A percentile compares a stretch with the other conserved stretches of the same genome.
Evolutionary conservation across 2,888 invertebrate genomes (phyloP).

Genomic region (Trilocha varians): DNA sequence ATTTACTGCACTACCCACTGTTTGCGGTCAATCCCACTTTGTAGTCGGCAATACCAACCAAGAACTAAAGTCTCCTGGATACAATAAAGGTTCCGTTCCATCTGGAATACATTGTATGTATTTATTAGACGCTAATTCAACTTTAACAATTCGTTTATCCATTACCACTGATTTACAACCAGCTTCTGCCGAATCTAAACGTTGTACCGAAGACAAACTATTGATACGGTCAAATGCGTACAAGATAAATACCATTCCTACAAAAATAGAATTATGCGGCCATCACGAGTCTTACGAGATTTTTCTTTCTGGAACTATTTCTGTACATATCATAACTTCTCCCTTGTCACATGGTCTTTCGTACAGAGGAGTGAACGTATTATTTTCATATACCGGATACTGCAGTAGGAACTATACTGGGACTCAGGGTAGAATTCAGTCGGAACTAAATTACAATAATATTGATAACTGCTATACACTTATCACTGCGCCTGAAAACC

Average conservation of each 20-base stretch:
- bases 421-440: constrained; percentile 78
- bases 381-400: constrained; percentile 67
- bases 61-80: constrained; percentile 44
- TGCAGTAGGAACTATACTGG: constrained; percentile 78
- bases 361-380: constrained; percentile 78
- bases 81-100: constrained; percentile 34
- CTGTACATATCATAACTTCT: constrained; percentile 40
- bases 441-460: constrained; percentile 18
- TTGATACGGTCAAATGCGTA: no score
- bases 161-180: constrained; percentile 41
- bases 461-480: constrained; percentile 74
- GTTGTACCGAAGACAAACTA: constrained; percentile 46
- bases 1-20: constrained; percentile 57
- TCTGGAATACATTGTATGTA: constrained; percentile 50
- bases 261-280: constrained; percentile 36
- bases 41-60: constrained; percentile 21
- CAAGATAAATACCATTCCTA: constrained; percentile 19
- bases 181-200: constrained; percentile 16
- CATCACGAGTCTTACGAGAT: constrained; percentile 33
- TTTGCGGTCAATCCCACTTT: constrained; percentile 39
- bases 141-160: constrained; percentile 29
- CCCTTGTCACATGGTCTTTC: constrained; percentile 23
- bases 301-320: constrained; percentile 33
- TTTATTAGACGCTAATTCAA: constrained; percentile 24
- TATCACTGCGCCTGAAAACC: constrained; percentile 77